Evolutionary conservation across 1,140 invertebrate genomes (phyloP), one percentile per base, ranked within the genome.

Genomic region (Lasioglossum baleicum): DNA sequence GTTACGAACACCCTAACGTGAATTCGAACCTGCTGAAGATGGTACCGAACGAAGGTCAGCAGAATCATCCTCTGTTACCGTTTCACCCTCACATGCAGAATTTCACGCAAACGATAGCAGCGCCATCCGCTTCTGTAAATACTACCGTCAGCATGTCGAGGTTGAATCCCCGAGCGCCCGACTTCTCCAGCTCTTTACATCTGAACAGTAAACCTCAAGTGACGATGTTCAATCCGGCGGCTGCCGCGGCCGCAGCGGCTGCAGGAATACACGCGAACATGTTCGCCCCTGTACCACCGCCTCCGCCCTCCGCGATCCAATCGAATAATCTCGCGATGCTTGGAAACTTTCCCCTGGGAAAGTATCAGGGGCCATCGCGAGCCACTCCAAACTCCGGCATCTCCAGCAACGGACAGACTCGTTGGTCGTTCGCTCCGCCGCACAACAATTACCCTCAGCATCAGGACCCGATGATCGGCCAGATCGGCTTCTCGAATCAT

Each of bases 131-230:
- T 2, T 88, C 86, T 8, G 92, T 92, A 35, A 93, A 92, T 87
- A 94, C 89, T 71, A 94, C 90, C 68, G 94, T 94, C 81, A 94
- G 92, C 83, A 95, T 95, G 93, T 97, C 97, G 53, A 94, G 97
- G 68, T 94, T 98, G 68, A 98, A 98, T 93, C 97, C 97, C 2
- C 95, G 97, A 87, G 97, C 97, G 26, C 97, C 97, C 3, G 97
- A 98, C 92, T 98, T 98, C 89, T 95, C 95, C 0, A 94, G 93
- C 68, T 93, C 93, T 15, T 75, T 94, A 8, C 94, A 94, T 79
- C 90, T 93, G 63, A 92, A 90, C 26, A 94, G 89, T 86, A 93
- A 91, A 80, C 90, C 89, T 1, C 92, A 92, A 81, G 90, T 92
- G 75, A 91, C 94, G 7, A 94, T 94, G 92, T 93, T 90, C 73